A percentile compares a stretch with the other conserved stretches of the same genome.
These are phyloP conservation scores for Diadegma fenestrale DNA, from an alignment of 2,888 invertebrate genomes.

Conservation along the genomic window DNA sequence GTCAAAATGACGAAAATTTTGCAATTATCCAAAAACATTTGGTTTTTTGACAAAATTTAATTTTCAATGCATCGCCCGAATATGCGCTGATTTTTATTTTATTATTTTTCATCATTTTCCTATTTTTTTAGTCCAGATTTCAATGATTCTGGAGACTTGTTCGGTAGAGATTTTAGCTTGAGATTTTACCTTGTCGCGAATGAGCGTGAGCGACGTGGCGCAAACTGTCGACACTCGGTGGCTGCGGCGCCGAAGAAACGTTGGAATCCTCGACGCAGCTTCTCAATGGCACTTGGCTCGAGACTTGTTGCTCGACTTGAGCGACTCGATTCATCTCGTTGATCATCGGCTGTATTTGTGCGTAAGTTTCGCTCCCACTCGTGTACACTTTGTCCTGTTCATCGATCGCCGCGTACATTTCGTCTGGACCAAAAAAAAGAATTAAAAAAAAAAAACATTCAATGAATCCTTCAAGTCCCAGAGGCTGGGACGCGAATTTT, in stretches of 20 bases:
- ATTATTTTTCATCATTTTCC: too few relatives aligned
- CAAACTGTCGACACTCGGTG: conserved; percentile 88
- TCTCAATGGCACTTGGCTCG: conserved; percentile 72
- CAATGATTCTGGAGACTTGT: too few relatives aligned
- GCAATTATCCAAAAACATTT: too few relatives aligned
- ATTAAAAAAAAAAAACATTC: not conserved
- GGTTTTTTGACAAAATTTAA: too few relatives aligned
- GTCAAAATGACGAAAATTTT: too few relatives aligned
- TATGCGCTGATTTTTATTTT: too few relatives aligned
- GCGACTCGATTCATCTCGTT: conserved; percentile 83
- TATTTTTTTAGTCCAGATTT: too few relatives aligned
- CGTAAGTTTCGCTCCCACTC: conserved; percentile 94
- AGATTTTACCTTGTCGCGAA: conserved; percentile 86
- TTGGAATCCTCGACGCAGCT: conserved; percentile 77
- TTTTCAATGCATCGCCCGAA: too few relatives aligned
- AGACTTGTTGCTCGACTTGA: conserved; percentile 73
- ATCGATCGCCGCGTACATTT: conserved; percentile 96
- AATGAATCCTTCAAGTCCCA: not conserved
- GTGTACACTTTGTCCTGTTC: conserved; percentile 89
- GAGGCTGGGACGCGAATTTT: too few relatives aligned
- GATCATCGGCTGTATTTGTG: conserved; percentile 90
- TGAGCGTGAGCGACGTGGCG: conserved; percentile 87
- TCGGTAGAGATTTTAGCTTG: too few relatives aligned
- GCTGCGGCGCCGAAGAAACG: conserved; percentile 85
- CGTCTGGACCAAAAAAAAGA: too few relatives aligned